Base-by-base conservation (phyloP, 2,888 invertebrate genomes). In the Pasiphila rectangulata region DNA sequence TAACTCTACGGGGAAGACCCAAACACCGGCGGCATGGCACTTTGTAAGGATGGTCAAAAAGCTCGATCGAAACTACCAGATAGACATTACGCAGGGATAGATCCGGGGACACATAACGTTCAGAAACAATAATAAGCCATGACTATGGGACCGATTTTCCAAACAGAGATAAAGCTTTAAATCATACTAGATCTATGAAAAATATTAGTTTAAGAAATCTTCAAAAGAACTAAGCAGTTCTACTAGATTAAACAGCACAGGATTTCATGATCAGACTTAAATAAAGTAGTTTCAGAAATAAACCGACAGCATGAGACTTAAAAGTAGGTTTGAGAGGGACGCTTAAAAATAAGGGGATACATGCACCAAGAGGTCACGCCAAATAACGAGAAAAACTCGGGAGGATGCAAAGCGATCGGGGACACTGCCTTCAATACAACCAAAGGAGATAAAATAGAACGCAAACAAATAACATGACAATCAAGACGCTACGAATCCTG, bases 351-450 rank as follows among this genome's bases (percentile, higher is more conserved):
- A 78, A 69, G 67, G 43, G 38, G 79, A 80, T 73, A 68, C 89
- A 89, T 89, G 89, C 89, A 83, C 89, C 89, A 88, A 89, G 89
- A 89, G 76, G 89, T 86, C 89, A 89, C 89, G 89, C 89, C 89
- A 89, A 85, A 78, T 76, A 81, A 81, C 81, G 69, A 57, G 57
- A 48, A 54, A 64, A 75, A 69, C 76, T 61, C 75, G 58, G 87
- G 78, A 72, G 77, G 86, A 89, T 88, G 87, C 88, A 88, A 88
- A 89, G 88, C 88, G 75, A 81, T 84, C 86, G 86, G 88, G 88
- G 88, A 86, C 87, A 87, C 87, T 88, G 88, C 87, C 86, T 88
- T 86, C 86, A 87, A 82, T 84, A 81, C 81, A 87, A 86, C 77
- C 84, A 84, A 82, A 85, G 83, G 86, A 86, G 85, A 80, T 79